phyloP scores from a whole-genome alignment of 2,113 vertebrate species.

The Connochaetes taurinus region DNA sequence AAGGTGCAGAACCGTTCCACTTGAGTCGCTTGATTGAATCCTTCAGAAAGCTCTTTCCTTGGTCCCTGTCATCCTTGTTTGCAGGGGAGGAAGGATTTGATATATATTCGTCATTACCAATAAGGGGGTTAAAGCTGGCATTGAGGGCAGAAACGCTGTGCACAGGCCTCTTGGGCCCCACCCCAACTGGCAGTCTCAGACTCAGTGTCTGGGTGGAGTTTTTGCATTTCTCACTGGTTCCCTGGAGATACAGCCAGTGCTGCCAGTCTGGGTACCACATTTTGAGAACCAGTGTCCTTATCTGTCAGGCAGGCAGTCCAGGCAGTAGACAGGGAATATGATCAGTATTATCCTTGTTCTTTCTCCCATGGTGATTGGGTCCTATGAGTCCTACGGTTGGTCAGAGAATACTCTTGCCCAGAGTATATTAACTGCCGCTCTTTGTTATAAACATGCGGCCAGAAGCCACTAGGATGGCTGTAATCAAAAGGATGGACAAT shows the following conservation, averaged over 20 bases:
- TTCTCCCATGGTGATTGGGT: neutral
- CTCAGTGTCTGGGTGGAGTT: neutral
- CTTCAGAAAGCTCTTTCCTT: neutral
- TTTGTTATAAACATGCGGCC: neutral
- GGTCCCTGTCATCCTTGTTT: neutral
- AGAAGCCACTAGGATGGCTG: neutral
- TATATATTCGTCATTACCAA: neutral
- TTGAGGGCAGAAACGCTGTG: neutral
- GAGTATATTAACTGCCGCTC: neutral
- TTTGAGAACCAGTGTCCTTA: neutral
- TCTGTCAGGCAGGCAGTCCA: neutral
- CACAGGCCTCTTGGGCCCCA: neutral
- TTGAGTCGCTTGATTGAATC: neutral
- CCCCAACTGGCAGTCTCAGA: neutral
- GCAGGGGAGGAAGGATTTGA: neutral
- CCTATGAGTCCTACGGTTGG: neutral
- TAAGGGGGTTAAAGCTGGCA: neutral
- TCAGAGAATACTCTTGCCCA: neutral
- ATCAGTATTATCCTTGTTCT: neutral
- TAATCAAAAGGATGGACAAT: neutral
- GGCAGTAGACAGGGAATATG: rapidly evolving
- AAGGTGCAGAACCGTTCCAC: neutral
- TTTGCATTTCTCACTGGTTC: neutral
- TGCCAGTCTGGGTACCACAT: neutral
- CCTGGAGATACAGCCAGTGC: neutral